Percentiles rank a stretch among this genome's conserved stretches.
phyloP scores from a whole-genome alignment of 2,113 vertebrate genomes.

The Elephas maximus region DNA sequence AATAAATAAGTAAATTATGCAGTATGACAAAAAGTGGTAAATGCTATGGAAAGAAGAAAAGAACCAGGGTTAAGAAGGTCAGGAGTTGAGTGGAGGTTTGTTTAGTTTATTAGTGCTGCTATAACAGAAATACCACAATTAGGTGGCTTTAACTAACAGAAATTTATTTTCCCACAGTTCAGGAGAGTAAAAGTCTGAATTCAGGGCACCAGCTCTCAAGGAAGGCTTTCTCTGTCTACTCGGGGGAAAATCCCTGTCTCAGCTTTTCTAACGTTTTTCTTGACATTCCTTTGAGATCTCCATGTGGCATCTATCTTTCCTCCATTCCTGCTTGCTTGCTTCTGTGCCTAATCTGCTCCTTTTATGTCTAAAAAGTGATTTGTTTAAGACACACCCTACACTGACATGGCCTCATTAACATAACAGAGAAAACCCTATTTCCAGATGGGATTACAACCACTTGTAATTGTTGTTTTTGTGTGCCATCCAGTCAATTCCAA shows the following conservation, averaged over 20 bases:
- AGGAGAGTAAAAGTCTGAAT: not conserved
- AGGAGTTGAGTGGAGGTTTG: not conserved
- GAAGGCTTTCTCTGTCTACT: not conserved
- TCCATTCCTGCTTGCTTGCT: not conserved
- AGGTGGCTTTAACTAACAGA: no score
- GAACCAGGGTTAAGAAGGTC: not conserved
- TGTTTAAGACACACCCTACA: not conserved
- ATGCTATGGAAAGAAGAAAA: not conserved
- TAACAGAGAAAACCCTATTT: not conserved
- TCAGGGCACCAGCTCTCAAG: not conserved
- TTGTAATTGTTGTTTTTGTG: not conserved
- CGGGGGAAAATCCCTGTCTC: not conserved
- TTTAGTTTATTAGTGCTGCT: no score
- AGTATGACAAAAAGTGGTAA: not conserved
- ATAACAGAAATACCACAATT: no score
- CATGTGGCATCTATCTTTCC: not conserved
- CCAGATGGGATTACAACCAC: not conserved
- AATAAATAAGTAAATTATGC: not conserved
- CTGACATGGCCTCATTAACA: not conserved
- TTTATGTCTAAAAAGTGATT: not conserved
- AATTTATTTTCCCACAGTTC: not conserved
- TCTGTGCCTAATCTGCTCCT: not conserved
- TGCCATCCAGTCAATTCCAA: not conserved
- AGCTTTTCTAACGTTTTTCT: not conserved
- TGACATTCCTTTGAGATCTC: not conserved